Conservation (phyloP, 2,113 vertebrate species). For the Mormoops blainvillei region DNA sequence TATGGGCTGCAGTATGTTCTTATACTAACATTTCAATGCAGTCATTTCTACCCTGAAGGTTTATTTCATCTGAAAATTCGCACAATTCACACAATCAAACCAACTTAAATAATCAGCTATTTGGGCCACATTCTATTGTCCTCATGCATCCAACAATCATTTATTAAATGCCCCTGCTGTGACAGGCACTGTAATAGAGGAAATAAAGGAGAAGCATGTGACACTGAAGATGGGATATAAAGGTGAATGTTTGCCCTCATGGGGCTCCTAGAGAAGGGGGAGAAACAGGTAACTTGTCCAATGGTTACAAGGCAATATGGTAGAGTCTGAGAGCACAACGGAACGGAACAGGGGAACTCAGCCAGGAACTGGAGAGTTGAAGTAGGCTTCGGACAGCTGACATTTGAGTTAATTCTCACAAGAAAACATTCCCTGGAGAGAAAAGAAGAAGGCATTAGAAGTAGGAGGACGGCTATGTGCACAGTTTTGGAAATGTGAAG, state of each 20-base stretch:
- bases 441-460: neutral
- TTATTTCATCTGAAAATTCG: constrained; percentile 50
- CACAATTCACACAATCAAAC: constrained; percentile 42
- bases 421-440: neutral
- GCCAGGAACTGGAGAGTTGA: neutral
- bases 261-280: neutral
- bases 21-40: constrained; percentile 48
- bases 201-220: neutral
- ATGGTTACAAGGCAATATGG: neutral
- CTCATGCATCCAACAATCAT: neutral
- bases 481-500: neutral
- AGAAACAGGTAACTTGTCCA: neutral
- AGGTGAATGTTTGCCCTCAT: neutral
- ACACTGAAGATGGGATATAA: neutral
- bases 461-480: neutral
- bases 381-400: neutral
- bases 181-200: neutral
- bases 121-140: neutral
- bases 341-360: neutral
- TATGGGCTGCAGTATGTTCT: constrained; percentile 27
- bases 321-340: neutral
- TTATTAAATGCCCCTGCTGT: neutral
- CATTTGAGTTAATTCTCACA: neutral
- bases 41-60: constrained; percentile 28
- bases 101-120: constrained; percentile 19